Base-by-base conservation (phyloP, 2,797 vertebrate genomes). In the Syndactyla subalaris region DNA sequence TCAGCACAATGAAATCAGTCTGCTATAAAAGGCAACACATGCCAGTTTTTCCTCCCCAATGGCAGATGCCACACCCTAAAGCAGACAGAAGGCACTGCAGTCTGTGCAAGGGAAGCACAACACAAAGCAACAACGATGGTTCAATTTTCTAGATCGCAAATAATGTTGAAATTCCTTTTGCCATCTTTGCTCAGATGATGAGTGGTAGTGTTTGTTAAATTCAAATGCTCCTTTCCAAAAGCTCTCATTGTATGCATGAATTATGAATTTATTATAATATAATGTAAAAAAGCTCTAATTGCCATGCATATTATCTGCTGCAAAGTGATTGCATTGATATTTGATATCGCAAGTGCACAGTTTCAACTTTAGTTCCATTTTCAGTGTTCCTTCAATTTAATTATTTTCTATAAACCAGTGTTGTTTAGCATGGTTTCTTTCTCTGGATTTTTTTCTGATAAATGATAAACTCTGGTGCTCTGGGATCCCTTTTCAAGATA, bases 51-150 rank as follows among this genome's bases (percentile, higher is more conserved):
- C 94, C 95, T 97, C 96, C 97, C 97, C 95, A 80, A 71, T 97
- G 97, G 97, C 97, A 98, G 97, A 95, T 97, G 98, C 97, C 98
- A 98, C 97, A 97, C 98, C 98, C 97, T 97, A 73, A 97, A 97
- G 97, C 97, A 97, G 97, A 97, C 97, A 98, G 97, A 98, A 97
- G 97, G 97, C 97, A 95, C 93, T 95, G 95, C 97, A 97, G 97
- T 97, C 96, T 98, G 97, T 95, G 94, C 77, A 94, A 88, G 93
- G 87, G 92, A 95, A 97, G 89, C 96, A 95, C 89, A 92, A 95
- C 97, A 98, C 97, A 98, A 97, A 98, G 97, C 97, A 96, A 27
- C 96, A 93, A 23, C 70, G 88, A 96, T 75, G 95, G 95, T 95
- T 96, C 91, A 85, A 85, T 97, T 96, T 96, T 92, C 80, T 68